Evolutionary conservation across 30 jellyfish, hydroid and myxozoan species (phyloP).

Genomic region (Phacellophora camtschatica): DNA sequence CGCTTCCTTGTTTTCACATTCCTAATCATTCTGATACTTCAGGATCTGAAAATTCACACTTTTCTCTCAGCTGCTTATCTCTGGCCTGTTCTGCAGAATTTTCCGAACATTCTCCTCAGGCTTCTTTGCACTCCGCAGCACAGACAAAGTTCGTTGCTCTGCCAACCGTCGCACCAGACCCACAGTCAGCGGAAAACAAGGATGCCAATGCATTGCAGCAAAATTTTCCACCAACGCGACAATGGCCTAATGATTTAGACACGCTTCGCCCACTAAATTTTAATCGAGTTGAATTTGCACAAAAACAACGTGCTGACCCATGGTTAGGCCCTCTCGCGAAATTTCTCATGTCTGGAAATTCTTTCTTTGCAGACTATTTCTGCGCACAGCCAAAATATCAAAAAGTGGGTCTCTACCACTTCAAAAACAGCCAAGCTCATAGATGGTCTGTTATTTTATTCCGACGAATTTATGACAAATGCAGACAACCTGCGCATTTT

Average conservation of each 20-base stretch:
- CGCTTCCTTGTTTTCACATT: not conserved
- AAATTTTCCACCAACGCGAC: not conserved
- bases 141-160: too few relatives aligned
- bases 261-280: not conserved
- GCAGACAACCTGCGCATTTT: constrained; percentile 29
- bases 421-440: constrained; percentile 23
- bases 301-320: not conserved
- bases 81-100: not conserved
- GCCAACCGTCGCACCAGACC: too few relatives aligned
- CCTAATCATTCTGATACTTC: not conserved
- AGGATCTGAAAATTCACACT: too few relatives aligned
- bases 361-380: not conserved
- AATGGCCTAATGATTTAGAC: not conserved
- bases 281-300: not conserved
- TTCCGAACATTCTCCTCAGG: not conserved
- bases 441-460: constrained; percentile 24
- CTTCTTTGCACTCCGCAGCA: too few relatives aligned
- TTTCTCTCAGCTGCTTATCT: not conserved
- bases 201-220: too few relatives aligned
- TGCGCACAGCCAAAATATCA: not conserved
- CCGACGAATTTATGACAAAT: constrained; percentile 30
- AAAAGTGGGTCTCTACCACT: constrained; percentile 1
- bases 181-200: too few relatives aligned
- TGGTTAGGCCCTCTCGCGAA: constrained; percentile 7
- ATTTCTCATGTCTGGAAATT: not conserved